Percentiles rank a stretch among this genome's conserved stretches.
These are phyloP conservation scores for Melipona beecheii DNA, from an alignment of 2,888 invertebrate species.

Conservation along the genomic window DNA sequence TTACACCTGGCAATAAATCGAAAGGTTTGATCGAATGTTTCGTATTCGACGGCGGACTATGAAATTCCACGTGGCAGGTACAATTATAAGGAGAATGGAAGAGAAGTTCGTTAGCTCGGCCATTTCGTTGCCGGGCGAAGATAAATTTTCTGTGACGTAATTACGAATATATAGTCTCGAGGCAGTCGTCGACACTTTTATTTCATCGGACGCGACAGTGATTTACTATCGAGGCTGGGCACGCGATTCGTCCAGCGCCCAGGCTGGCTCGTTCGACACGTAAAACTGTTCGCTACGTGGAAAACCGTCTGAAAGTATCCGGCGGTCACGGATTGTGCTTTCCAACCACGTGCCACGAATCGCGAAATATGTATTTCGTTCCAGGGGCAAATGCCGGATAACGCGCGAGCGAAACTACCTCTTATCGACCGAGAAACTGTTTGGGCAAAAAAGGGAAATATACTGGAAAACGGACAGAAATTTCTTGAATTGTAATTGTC, in stretches of 20 bases:
- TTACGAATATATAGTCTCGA: background rate
- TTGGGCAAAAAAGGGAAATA: too few relatives aligned
- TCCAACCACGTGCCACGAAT: conserved; percentile 43
- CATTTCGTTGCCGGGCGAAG: background rate
- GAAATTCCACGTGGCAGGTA: background rate
- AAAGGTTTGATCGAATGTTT: background rate
- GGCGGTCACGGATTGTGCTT: conserved; percentile 43
- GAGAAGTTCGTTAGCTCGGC: background rate
- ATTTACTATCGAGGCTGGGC: background rate
- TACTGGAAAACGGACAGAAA: background rate
- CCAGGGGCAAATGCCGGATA: conserved; percentile 8
- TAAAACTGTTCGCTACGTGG: conserved; percentile 47
- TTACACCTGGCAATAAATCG: background rate
- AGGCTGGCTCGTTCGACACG: conserved; percentile 26
- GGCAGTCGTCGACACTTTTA: background rate
- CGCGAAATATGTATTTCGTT: background rate
- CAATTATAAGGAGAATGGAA: background rate
- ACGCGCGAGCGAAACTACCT: background rate
- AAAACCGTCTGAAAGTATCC: conserved; percentile 56
- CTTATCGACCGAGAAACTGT: background rate
- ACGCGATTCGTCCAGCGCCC: background rate
- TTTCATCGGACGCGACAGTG: background rate
- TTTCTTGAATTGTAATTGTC: background rate
- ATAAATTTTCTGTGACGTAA: background rate
- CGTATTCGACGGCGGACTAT: background rate